Evolutionary conservation across 2,113 vertebrate species (phyloP).

Genomic region (Chamaea fasciata): DNA sequence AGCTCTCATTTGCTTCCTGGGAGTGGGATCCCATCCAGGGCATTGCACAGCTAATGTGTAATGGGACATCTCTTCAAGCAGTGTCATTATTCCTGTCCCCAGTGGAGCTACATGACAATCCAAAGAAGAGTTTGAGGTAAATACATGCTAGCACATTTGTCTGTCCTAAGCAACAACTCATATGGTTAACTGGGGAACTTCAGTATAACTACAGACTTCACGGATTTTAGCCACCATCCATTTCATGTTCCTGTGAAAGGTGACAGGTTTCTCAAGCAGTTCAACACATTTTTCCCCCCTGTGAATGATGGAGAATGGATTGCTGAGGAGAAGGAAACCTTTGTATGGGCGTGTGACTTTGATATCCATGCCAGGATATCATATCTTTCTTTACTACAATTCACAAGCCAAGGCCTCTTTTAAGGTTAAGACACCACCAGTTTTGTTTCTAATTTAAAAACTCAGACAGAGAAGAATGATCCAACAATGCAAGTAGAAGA

Average conservation of each 20-base stretch:
- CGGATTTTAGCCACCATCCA: neutral
- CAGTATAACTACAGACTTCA: neutral
- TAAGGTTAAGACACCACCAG: neutral
- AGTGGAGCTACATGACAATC: neutral
- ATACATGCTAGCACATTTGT: neutral
- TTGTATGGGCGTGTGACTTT: rapidly evolving
- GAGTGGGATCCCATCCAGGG: neutral
- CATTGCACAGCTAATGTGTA: neutral
- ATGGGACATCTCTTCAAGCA: neutral
- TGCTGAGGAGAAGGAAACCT: neutral
- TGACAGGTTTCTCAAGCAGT: neutral
- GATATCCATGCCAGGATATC: neutral
- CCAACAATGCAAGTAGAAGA: neutral
- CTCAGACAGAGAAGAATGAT: neutral
- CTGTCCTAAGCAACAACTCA: neutral
- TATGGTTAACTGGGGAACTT: neutral
- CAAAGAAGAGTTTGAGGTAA: neutral
- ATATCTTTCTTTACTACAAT: neutral
- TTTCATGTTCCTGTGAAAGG: neutral
- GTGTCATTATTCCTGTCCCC: neutral
- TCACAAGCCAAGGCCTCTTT: neutral
- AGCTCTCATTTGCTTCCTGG: neutral
- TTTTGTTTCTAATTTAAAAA: conserved; percentile 19
- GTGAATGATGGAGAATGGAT: neutral
- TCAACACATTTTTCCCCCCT: neutral